Conservation (phyloP, 2,888 invertebrate genomes). For the Sisyra nigra region DNA sequence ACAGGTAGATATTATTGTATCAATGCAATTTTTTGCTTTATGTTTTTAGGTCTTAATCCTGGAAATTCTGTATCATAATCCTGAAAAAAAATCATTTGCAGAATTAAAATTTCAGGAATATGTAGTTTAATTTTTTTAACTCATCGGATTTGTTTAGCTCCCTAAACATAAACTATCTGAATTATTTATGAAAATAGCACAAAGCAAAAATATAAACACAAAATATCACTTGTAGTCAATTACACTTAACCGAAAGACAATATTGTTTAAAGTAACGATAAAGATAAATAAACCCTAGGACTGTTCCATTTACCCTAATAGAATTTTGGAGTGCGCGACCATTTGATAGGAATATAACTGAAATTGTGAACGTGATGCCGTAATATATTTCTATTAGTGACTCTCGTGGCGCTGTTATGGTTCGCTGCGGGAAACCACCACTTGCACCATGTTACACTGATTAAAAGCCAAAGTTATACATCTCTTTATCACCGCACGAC, state of each 20-base stretch:
- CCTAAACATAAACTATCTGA: too few relatives aligned
- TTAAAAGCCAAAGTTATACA: conserved; percentile 12
- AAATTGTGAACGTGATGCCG: background rate
- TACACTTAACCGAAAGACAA: too few relatives aligned
- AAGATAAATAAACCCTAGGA: background rate
- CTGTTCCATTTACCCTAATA: background rate
- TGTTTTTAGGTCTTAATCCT: too few relatives aligned
- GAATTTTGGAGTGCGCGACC: background rate
- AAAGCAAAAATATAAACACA: background rate
- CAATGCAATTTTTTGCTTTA: too few relatives aligned
- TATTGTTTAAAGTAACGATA: background rate
- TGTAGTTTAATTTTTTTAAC: too few relatives aligned
- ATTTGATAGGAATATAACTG: background rate
- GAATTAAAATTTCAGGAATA: too few relatives aligned
- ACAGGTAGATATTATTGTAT: too few relatives aligned
- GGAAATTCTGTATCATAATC: too few relatives aligned
- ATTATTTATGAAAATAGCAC: background rate
- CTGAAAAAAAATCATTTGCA: too few relatives aligned
- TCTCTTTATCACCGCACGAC: too few relatives aligned
- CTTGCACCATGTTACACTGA: conserved; percentile 10
- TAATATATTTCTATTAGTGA: conserved; percentile 2
- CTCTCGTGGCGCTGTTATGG: background rate
- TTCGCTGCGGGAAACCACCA: conserved; percentile 5
- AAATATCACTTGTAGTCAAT: background rate
- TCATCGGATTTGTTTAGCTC: too few relatives aligned